phyloP scores from a whole-genome alignment of 1,140 invertebrate genomes.

The Diachasma alloeum region DNA sequence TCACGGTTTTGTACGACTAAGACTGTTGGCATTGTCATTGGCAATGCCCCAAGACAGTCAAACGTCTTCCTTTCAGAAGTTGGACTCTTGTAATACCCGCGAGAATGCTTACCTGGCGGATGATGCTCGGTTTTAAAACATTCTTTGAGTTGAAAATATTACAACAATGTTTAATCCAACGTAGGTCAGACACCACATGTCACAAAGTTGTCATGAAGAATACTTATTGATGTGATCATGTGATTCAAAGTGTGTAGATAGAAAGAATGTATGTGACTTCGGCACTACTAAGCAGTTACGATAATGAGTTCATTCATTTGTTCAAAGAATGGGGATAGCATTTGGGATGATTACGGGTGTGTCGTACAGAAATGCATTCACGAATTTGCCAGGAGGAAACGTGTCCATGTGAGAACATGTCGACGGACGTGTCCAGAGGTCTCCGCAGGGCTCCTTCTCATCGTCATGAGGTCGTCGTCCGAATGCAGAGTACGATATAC shows the following conservation, averaged over 20 bases:
- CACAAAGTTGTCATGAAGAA: too few species aligned
- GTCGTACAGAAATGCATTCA: neutral
- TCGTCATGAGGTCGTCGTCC: constrained; percentile 17
- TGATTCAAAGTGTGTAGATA: neutral
- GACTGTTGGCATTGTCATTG: too few species aligned
- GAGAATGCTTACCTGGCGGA: too few species aligned
- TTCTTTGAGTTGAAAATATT: too few species aligned
- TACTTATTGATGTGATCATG: too few species aligned
- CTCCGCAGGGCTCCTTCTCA: constrained; percentile 1
- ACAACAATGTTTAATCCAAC: too few species aligned
- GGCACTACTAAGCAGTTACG: neutral
- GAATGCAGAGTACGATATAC: constrained; percentile 22
- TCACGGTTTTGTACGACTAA: too few species aligned
- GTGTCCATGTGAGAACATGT: constrained; percentile 14
- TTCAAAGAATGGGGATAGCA: neutral
- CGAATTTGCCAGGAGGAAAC: neutral
- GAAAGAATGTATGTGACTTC: neutral
- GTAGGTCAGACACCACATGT: too few species aligned
- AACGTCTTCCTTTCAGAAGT: too few species aligned
- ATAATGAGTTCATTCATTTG: neutral
- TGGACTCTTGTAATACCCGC: too few species aligned
- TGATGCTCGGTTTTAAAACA: too few species aligned
- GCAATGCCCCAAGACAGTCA: too few species aligned
- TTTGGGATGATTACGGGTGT: neutral
- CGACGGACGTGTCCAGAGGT: constrained; percentile 22